Base-by-base conservation (phyloP, 1,140 invertebrate species). In the Pseudomyrmex cubaensis region DNA sequence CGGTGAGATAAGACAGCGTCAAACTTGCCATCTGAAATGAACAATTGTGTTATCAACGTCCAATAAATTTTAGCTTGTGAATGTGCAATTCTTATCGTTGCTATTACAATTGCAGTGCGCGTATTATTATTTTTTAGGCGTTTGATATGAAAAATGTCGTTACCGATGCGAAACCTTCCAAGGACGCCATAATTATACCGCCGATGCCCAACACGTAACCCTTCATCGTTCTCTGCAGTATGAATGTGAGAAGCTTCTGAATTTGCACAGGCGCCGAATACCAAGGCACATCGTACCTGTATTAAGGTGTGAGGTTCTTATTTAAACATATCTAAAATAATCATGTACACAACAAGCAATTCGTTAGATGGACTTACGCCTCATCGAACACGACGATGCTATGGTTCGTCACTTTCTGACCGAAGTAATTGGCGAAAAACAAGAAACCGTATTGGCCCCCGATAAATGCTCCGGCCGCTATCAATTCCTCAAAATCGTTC, bases 81-180 rank as follows among this genome's bases (percentile, higher is more conserved):
- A 35, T 57, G 44, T 44, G 35, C 17, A 17, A 54, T 25, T 54
- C 2, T 15, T 13, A 25, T 54, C 52, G 54, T 25, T 17, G 7
- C 12, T 17, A 69, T 54, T 56, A 17, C 35, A 57, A 22, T 44
- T 35, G 35, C 35, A 7, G 35, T 35, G 5, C 35, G 35, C 35
- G 35, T 4, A 35, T 35, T 35, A 48, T 62, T 20, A 10, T 61
- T 9, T 44, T 50, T 20, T 20, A 20, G 20, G 20, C 20, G 20
- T 59, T 13, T 4, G 25, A 35, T 25, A n/a, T 35, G 20, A 12
- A 25, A 4, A 25, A 2, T 61, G 17, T 62, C 8, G 10, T 75
- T 75, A 75, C 72, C 72, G 20, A 62, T 15, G 57, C 57, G 2
- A 75, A 75, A 62, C 15, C 46, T 25, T 75, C 72, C 57, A 75